phyloP scores from a whole-genome alignment of 2,113 vertebrate genomes.

The Centropus unirufus region DNA sequence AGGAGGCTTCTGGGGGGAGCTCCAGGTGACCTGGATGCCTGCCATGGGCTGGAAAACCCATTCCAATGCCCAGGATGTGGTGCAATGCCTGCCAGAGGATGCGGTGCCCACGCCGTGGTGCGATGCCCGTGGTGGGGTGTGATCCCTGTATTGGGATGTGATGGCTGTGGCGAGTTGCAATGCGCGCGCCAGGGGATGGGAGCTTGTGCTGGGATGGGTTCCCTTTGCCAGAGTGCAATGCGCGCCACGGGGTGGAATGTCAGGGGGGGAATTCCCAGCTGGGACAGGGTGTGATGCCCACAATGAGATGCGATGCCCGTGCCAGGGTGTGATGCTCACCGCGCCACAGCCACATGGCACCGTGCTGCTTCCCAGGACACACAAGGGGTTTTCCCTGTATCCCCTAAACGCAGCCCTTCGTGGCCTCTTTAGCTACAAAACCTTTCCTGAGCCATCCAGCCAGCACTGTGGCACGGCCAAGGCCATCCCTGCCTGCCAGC shows the following conservation, averaged over 20 bases:
- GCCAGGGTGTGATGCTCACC: no score
- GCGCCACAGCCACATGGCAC: not conserved
- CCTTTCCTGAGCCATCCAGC: not conserved
- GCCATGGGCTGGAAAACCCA: not conserved
- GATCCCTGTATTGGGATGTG: fast-evolving
- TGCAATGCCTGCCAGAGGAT: fast-evolving
- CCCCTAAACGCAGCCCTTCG: fast-evolving
- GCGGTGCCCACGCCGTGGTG: not conserved
- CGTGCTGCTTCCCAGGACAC: not conserved
- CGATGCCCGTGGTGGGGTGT: not conserved
- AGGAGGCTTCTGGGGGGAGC: not conserved
- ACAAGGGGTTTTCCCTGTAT: fast-evolving
- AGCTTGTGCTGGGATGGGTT: not conserved
- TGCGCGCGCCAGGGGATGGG: not conserved
- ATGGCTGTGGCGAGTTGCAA: fast-evolving
- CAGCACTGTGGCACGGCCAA: fast-evolving
- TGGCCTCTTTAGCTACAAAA: not conserved
- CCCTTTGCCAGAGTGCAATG: not conserved
- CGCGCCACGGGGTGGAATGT: not conserved
- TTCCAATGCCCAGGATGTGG: fast-evolving
- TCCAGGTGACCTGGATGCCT: not conserved
- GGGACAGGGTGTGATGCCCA: not conserved
- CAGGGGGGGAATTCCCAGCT: no score
- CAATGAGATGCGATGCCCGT: fast-evolving
- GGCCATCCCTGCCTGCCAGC: not conserved